Base-by-base conservation (phyloP, 53 echinoderm and acorn worm genomes). In the Echinarachnius parma region DNA sequence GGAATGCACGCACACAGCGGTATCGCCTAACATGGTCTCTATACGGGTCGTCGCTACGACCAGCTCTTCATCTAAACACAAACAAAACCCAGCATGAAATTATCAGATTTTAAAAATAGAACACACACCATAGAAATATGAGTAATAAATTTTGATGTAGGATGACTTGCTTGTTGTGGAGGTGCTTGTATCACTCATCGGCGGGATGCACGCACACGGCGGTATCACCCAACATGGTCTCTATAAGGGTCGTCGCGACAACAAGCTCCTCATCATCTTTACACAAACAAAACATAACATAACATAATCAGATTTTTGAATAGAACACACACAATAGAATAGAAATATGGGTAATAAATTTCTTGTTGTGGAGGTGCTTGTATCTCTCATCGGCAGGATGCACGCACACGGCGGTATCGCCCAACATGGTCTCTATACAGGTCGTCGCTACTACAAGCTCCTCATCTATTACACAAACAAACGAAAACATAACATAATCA, bases 21-120 rank as follows among this genome's bases (percentile, higher is more conserved):
- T 91, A 44, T 96, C 98, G 8, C 91, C 98, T 25, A 96, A 78
- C 98, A 96, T 96, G 22, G 98, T 96, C 75, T 96, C 98, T 19
- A 96, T 84, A 75, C 98, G 84, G 26, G 98, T 96, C 27, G 98
- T 96, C 0, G 98, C 98, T 32, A 96, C 98, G 2, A 91, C 80
- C 18, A 96, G 57, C 80, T 96, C 98, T 26, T 91, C 98, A 76
- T 87, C 96, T 91, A n/a, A n/a, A n/a, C n/a, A n/a, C n/a, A n/a
- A n/a, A n/a, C n/a, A n/a, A n/a, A n/a, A n/a, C n/a, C n/a, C n/a
- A n/a, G n/a, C n/a, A n/a, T n/a, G n/a, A n/a, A n/a, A n/a, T n/a
- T n/a, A n/a, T n/a, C n/a, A n/a, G n/a, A n/a, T n/a, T n/a, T n/a
- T n/a, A n/a, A n/a, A n/a, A n/a, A n/a, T n/a, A n/a, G n/a, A n/a